phyloP scores from a whole-genome alignment of 2,113 vertebrate genomes.

The Nesogale talazaci region DNA sequence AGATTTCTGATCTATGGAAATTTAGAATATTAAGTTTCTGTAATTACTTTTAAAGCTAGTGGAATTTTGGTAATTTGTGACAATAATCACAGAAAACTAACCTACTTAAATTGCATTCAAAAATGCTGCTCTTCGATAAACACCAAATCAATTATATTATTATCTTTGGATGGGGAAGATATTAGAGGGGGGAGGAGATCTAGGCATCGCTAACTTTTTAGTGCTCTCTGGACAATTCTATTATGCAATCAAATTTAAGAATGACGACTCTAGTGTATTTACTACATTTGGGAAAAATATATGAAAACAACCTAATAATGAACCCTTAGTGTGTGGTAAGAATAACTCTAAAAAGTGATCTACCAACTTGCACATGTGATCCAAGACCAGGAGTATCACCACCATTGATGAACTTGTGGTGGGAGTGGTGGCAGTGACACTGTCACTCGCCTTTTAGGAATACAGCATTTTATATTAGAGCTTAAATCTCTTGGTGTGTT shows the following conservation, averaged over 20 bases:
- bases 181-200: neutral
- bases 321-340: neutral
- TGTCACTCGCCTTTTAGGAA: neutral
- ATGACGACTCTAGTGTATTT: neutral
- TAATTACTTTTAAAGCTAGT: neutral
- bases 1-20: neutral
- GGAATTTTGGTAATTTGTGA: neutral
- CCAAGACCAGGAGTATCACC: neutral
- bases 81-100: neutral
- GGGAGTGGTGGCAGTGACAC: neutral
- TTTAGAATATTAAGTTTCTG: neutral
- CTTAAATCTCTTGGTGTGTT: too few species aligned
- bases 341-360: rapidly evolving
- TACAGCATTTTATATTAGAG: too few species aligned
- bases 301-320: neutral
- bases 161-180: rapidly evolving
- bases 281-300: neutral
- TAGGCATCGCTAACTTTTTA: neutral
- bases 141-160: neutral
- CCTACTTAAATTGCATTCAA: too few species aligned
- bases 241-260: neutral
- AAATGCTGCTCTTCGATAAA: neutral
- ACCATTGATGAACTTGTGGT: neutral
- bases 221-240: neutral
- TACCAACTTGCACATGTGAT: too few species aligned